Conservation (phyloP, 2,797 vertebrate genomes). For the Notamacropus eugenii region DNA sequence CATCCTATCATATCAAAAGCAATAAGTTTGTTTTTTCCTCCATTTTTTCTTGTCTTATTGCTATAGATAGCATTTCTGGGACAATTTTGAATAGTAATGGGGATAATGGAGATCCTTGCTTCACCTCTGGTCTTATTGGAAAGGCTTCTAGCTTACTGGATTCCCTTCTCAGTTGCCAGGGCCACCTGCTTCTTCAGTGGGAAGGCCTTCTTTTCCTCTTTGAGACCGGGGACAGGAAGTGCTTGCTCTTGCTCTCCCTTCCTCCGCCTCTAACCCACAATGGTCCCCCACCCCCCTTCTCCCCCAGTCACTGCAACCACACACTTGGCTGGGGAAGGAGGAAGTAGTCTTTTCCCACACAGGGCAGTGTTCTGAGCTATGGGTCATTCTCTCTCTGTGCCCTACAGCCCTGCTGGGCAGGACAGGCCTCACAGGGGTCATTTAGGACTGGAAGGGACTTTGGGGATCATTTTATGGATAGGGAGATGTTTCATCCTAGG, state of each 20-base stretch:
- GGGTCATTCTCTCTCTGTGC: too few species aligned
- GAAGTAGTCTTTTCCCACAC: not conserved
- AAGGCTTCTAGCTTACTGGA: not conserved
- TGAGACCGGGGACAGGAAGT: constrained; percentile 12
- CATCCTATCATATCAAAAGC: not conserved
- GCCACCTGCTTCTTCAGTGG: not conserved
- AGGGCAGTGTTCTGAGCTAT: not conserved
- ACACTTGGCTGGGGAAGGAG: not conserved
- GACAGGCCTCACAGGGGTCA: too few species aligned
- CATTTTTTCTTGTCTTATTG: not conserved
- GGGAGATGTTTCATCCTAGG: constrained; percentile 26
- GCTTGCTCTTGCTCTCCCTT: not conserved
- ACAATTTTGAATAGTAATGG: not conserved
- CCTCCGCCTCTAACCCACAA: constrained; percentile 6
- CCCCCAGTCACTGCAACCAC: not conserved
- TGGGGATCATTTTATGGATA: not conserved
- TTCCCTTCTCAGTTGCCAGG: not conserved
- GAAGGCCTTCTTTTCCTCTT: constrained; percentile 29
- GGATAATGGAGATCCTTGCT: not conserved
- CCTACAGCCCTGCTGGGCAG: not conserved
- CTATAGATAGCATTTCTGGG: not conserved
- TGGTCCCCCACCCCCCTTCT: constrained; percentile 12
- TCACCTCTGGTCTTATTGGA: not conserved
- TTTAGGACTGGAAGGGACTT: not conserved
- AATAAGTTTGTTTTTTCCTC: not conserved